These are phyloP conservation scores for Eretmochelys imbricata DNA, from an alignment of 2,113 vertebrate species.

Conservation along the genomic window DNA sequence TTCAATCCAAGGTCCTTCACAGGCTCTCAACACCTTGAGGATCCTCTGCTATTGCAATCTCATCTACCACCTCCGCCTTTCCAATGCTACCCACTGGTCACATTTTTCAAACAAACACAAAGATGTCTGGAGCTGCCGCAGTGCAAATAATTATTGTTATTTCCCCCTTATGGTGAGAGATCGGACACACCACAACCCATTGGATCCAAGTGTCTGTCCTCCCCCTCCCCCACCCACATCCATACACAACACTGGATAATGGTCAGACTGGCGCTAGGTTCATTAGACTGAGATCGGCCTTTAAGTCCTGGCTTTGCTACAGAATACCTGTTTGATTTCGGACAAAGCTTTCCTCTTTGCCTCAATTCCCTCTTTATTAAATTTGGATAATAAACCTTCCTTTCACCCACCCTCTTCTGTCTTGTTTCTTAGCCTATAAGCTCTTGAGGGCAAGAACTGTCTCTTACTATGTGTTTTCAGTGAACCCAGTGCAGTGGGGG, in stretches of 20 bases:
- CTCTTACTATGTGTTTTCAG: not conserved
- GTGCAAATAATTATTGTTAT: not conserved
- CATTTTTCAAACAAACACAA: not conserved
- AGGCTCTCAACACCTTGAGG: too few relatives aligned
- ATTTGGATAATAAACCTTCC: not conserved
- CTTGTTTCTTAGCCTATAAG: not conserved
- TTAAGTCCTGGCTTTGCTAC: not conserved
- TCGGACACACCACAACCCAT: not conserved
- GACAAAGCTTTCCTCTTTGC: not conserved
- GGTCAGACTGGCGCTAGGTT: not conserved
- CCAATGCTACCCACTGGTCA: not conserved
- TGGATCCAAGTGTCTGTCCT: not conserved
- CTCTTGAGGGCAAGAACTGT: not conserved
- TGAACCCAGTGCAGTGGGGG: not conserved
- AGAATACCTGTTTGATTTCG: not conserved
- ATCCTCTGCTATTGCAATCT: too few relatives aligned
- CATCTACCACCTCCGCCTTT: too few relatives aligned
- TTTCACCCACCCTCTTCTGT: not conserved
- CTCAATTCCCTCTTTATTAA: not conserved
- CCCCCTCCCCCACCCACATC: too few relatives aligned
- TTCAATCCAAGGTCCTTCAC: too few relatives aligned
- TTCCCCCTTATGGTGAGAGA: too few relatives aligned
- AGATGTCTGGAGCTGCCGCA: too few relatives aligned
- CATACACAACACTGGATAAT: not conserved
- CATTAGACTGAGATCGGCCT: not conserved